Percentiles rank a stretch among this genome's conserved stretches.
These are phyloP conservation scores for Eupithecia subfuscata DNA, from an alignment of 2,888 invertebrate species.

Conservation along the genomic window DNA sequence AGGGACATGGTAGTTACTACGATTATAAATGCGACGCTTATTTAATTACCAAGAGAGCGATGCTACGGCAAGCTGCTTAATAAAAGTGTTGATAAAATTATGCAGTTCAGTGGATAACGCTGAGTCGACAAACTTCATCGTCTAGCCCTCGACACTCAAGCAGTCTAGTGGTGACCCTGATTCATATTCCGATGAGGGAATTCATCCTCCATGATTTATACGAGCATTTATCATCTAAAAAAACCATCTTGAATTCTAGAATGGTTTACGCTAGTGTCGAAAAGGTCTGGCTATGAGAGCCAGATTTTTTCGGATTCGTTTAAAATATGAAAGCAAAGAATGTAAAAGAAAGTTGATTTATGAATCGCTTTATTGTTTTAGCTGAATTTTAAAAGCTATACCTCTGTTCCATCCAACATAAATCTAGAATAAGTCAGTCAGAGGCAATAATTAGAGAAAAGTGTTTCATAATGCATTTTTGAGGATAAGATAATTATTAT, in stretches of 20 bases:
- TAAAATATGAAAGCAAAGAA: neutral
- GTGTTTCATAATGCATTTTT: neutral
- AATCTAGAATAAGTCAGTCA: neutral
- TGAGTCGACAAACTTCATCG: constrained; percentile 5
- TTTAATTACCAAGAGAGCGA: neutral
- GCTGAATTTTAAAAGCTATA: neutral
- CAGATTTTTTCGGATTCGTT: constrained; percentile 5
- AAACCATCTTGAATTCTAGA: constrained; percentile 4
- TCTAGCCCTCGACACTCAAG: neutral
- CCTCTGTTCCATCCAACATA: neutral
- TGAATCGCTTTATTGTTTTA: constrained; percentile 1
- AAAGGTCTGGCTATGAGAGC: neutral
- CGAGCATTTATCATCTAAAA: constrained; percentile 11
- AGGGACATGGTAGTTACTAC: neutral
- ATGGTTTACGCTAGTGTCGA: neutral
- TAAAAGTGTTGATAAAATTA: constrained; percentile 5
- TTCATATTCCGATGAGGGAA: constrained; percentile 14
- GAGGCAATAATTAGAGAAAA: neutral
- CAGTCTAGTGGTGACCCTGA: constrained; percentile 4
- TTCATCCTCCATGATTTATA: neutral
- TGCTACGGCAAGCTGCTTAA: neutral
- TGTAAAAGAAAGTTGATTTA: neutral
- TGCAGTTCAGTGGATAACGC: neutral
- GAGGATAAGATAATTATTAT: too few relatives aligned
- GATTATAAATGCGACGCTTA: neutral